phyloP scores from a whole-genome alignment of 2,797 vertebrate species.

The Ptychadena robeensis region DNA sequence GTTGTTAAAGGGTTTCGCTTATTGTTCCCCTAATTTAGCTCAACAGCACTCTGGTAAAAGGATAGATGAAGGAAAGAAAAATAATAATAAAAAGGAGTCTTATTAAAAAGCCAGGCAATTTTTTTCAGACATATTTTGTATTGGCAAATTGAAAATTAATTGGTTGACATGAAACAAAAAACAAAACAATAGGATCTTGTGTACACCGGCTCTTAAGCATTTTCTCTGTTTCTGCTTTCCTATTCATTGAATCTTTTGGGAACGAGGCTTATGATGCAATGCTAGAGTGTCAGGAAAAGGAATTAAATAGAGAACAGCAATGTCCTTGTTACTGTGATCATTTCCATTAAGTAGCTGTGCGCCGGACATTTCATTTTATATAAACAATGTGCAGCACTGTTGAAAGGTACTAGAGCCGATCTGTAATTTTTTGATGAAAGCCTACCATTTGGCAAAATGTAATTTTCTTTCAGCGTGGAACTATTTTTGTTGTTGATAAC shows the following conservation, averaged over 20 bases:
- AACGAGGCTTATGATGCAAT: conserved; percentile 10
- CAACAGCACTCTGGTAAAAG: too few species aligned
- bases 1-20: too few species aligned
- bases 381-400: conserved; percentile 7
- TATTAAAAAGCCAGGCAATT: too few species aligned
- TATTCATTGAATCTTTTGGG: conserved; percentile 23
- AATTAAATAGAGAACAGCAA: conserved; percentile 38
- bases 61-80: too few species aligned
- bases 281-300: neutral
- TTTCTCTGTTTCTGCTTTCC: neutral
- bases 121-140: neutral
- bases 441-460: conserved; percentile 33
- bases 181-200: neutral
- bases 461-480: conserved; percentile 23
- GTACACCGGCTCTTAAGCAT: neutral
- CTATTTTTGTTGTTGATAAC: conserved; percentile 22
- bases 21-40: too few species aligned
- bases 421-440: conserved; percentile 24
- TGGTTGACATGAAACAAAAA: neutral
- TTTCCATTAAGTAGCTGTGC: conserved; percentile 6
- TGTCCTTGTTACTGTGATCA: conserved; percentile 21
- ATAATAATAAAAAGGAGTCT: too few species aligned
- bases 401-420: conserved; percentile 5
- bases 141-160: neutral
- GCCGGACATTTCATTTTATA: conserved; percentile 6